Evolutionary conservation across 1,140 invertebrate genomes (phyloP).

Genomic region (Neodiprion pinetum): DNA sequence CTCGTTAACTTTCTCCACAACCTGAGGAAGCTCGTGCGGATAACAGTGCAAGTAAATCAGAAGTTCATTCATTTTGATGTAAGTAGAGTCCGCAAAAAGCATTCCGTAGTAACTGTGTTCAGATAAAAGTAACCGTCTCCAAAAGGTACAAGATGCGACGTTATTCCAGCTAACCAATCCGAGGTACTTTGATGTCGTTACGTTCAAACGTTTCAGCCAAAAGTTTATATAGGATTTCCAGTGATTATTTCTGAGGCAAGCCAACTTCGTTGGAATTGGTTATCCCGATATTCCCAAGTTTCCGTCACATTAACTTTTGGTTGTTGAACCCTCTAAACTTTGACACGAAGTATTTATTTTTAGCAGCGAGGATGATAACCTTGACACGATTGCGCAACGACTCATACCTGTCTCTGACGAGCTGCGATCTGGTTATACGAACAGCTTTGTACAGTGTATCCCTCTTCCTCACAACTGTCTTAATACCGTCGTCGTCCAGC

Average conservation of each 20-base stretch:
- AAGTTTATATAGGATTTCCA: neutral
- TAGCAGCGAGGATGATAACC: neutral
- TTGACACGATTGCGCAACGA: conserved; percentile 1
- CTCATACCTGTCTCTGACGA: neutral
- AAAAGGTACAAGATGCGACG: neutral
- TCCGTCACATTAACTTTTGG: neutral
- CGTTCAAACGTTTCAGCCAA: neutral
- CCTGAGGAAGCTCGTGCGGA: neutral
- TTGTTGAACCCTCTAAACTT: neutral
- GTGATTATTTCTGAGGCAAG: no score
- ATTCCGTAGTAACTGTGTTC: neutral
- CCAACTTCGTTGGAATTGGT: neutral
- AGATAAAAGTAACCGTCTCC: neutral
- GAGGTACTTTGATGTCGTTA: neutral
- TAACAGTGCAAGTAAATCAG: neutral
- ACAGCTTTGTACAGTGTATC: neutral
- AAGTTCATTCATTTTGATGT: neutral
- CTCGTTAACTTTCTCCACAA: neutral
- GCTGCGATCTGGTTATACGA: neutral
- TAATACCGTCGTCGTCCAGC: conserved; percentile 4
- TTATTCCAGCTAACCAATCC: neutral
- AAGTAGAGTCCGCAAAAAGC: neutral
- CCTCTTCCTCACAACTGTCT: conserved; percentile 7
- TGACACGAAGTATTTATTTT: neutral
- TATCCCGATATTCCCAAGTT: neutral